Evolutionary conservation across 2,113 vertebrate species (phyloP), one percentile per base, ranked within the genome.

Genomic region (Syngnathus typhle): DNA sequence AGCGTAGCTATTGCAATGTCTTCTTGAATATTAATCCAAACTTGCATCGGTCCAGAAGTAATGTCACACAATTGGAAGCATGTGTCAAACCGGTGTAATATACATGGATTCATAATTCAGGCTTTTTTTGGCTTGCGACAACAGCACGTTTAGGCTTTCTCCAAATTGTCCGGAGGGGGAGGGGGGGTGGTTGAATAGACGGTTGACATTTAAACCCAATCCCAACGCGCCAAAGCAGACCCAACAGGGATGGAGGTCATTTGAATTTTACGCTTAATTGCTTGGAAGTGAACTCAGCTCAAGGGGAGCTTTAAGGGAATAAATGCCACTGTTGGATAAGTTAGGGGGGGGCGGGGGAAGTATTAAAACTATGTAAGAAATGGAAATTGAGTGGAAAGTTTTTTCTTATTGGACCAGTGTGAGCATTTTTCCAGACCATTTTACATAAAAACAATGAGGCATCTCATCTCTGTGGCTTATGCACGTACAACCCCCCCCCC

Each of bases 121-220:
- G 10, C 41, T 69, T 68, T 56, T 64, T 69, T 56, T 64, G 69
- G 59, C 58, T 73, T 38, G 37, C 10, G 37, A 70, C 72, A 74
- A 79, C 76, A 70, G 39, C 49, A 55, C 62, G 43, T 77, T 86
- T 66, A 63, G 60, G 41, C 44, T 77, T 76, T 67, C 63, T 72
- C 79, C 62, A 60, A 64, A 71, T 70, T 70, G 63, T 8, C 21
- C 11, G 66, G 32, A 32, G 60, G 64, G 44, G 3, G 11, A 72
- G 73, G 21, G 19, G 64, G 60, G 47, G 21, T 80, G 74, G n/a
- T n/a, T n/a, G 77, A 85, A 76, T 76, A 78, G 54, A 68, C 60
- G 64, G 74, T 67, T 88, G 85, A 86, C 82, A 87, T 88, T 88
- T 88, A 83, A 76, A 78, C 69, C 58, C 63, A 77, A 81, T 51